Evolutionary conservation across 30 jellyfish, hydroid and myxozoan species (phyloP), one percentile per base, ranked within the genome.

Genomic region (Aurelia aurita complex sp. Pacific): DNA sequence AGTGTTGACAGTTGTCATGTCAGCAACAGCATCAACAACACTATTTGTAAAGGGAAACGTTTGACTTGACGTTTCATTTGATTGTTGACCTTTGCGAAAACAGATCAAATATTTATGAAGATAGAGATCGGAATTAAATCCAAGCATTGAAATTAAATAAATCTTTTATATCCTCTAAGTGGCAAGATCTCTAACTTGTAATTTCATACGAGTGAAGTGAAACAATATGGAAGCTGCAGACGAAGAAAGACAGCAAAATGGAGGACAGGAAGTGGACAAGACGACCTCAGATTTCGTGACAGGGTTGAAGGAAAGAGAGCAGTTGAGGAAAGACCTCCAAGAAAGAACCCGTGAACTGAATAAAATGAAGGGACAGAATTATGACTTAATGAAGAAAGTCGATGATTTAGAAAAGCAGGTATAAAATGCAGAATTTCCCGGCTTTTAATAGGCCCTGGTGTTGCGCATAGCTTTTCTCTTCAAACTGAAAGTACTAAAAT

Each of bases 361-460:
- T 19, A 86, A 76, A 73, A 89, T 85, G 68, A 91, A 91, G 61
- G 91, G 98, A n/a, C 96, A 91, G 77, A 91, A 91, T 74, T 91
- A 91, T 71, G 98, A 91, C 78, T 73, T 91, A 53, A 15, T 74
- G 85, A 91, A 91, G 66, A 91, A 74, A 66, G 40, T 80, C 53
- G 98, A 91, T 52, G 85, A 73, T 34, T 75, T 91, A 34, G 96
- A 91, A 77, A 85, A 91, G 53, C 90, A 86, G 97, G 97, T 91
- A 85, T 33, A 79, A 46, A 46, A 46, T 46, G 57, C 14, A 0
- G 57, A 46, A 43, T 7, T 46, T 9, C 57, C 57, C 12, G 57
- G 57, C 57, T 46, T 46, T 46, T 46, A 46, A 2, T 46, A 46
- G 57, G 57, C 57, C 50, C 50, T 38, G 50, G 5, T 23, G 29